These are phyloP conservation scores for Hoplias malabaricus DNA, from an alignment of 2,113 vertebrate genomes.

Conservation along the genomic window DNA sequence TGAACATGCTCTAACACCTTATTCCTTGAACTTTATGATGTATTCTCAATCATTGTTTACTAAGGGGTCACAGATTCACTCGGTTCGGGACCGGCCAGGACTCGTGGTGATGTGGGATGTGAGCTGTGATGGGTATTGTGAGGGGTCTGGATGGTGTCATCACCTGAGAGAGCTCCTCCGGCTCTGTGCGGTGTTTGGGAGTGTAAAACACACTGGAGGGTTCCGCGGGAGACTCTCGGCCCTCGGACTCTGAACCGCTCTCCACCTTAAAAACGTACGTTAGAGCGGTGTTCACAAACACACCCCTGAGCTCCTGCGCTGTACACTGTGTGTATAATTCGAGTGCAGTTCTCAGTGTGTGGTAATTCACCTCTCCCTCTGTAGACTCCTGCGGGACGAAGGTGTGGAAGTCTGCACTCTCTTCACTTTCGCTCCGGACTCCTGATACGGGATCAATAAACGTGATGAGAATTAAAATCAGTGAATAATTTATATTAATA, in stretches of 20 bases:
- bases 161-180: constrained; percentile 36
- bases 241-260: constrained; percentile 23
- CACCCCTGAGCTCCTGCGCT: background rate
- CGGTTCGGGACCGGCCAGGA: no score
- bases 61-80: no score
- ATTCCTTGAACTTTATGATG: no score
- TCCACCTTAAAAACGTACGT: constrained; percentile 33
- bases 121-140: background rate
- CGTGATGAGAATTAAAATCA: background rate
- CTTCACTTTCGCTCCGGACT: constrained; percentile 52
- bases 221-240: constrained; percentile 24
- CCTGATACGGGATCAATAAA: constrained; percentile 14
- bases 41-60: no score
- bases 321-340: background rate
- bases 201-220: constrained; percentile 49
- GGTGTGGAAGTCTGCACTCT: constrained; percentile 47
- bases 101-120: no score
- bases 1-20: no score
- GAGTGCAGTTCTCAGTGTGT: no score
- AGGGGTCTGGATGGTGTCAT: background rate
- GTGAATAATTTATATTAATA: no score
- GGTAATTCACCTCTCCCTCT: background rate
- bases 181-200: constrained; percentile 14
- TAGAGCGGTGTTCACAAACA: background rate
- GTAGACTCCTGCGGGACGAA: background rate